phyloP scores from a whole-genome alignment of 2,797 vertebrate genomes.

The Rhinichthys osculus region DNA sequence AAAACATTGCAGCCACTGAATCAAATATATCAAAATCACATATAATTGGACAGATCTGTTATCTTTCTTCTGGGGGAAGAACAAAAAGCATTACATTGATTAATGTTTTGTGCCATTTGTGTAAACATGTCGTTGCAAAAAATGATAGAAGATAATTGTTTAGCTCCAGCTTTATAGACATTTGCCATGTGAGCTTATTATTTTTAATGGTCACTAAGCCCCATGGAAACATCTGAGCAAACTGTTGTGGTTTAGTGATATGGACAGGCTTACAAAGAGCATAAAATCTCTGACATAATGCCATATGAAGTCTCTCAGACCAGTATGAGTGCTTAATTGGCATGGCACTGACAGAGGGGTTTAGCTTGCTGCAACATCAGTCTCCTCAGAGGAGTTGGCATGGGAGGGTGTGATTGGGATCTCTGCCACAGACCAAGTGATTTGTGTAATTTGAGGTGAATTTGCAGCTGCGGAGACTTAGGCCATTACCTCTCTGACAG shows the following conservation, averaged over 20 bases:
- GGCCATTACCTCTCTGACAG: slow-evolving; percentile 48
- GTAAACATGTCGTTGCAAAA: neutral
- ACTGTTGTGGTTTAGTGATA: slow-evolving; percentile 25
- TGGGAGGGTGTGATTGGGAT: slow-evolving; percentile 39
- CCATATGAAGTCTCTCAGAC: slow-evolving; percentile 55
- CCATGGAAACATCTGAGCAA: slow-evolving; percentile 2
- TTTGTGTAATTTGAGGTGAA: slow-evolving; percentile 59
- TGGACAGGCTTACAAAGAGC: slow-evolving; percentile 56
- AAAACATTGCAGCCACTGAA: neutral
- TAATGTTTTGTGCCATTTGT: neutral
- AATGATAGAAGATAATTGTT: neutral
- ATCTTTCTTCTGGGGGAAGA: neutral
- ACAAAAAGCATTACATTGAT: neutral
- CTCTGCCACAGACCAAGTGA: slow-evolving; percentile 36
- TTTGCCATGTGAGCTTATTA: neutral
- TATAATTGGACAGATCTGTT: neutral
- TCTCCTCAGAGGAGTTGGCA: slow-evolving; percentile 48
- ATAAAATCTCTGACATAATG: slow-evolving; percentile 49
- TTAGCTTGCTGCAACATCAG: slow-evolving; percentile 57
- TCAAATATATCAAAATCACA: neutral
- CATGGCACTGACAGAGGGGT: slow-evolving; percentile 63
- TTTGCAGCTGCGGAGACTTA: slow-evolving; percentile 61
- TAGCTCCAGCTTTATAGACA: slow-evolving; percentile 5
- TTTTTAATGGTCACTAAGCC: slow-evolving; percentile 20
- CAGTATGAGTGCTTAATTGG: slow-evolving; percentile 61